Evolutionary conservation across 2,888 invertebrate genomes (phyloP), one percentile per base, ranked within the genome.

Genomic region (Gymnosoma rotundatum): DNA sequence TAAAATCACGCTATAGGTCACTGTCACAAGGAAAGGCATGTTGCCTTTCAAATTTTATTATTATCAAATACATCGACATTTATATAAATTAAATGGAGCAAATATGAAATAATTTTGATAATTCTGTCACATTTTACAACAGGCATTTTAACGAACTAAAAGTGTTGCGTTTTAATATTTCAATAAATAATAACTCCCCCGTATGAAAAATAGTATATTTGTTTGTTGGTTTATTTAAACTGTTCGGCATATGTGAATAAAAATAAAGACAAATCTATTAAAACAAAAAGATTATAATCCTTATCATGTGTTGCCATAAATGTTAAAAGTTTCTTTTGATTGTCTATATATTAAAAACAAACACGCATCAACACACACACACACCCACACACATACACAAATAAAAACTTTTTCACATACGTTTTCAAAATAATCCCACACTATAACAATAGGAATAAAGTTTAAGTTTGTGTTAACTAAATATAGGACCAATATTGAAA

Each of bases 271-370:
- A 61, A 66, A 82, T 54, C 45, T 67, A 45, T 12, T 56, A 54
- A 66, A 82, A 67, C 70, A 60, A 72, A 76, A 72, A 67, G 54
- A 56, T 78, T 67, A 38, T 73, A 78, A 83, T 73, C 78, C 78
- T 63, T 83, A 73, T 83, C 83, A 73, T 73, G 56, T 67, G 73
- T 61, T 78, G 58, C 48, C 72, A 78, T 78, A 83, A 78, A 83
- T 83, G 81, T 36, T 81, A 58, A 75, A 81, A 81, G 70, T 70
- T 81, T 58, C 52, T 81, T 69, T 64, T 75, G 75, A 76, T 64
- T 69, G 75, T 81, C 38, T 81, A 69, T 56, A 56, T 32, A 72
- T 58, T 45, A 50, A 64, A 75, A 45, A 50, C 1, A 50, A 0
- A 32, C 5, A n/a, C 8, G 32, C 10, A 32, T 6, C 32, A 48